phyloP scores from a whole-genome alignment of 2,113 vertebrate species.

The Tachycineta bicolor region DNA sequence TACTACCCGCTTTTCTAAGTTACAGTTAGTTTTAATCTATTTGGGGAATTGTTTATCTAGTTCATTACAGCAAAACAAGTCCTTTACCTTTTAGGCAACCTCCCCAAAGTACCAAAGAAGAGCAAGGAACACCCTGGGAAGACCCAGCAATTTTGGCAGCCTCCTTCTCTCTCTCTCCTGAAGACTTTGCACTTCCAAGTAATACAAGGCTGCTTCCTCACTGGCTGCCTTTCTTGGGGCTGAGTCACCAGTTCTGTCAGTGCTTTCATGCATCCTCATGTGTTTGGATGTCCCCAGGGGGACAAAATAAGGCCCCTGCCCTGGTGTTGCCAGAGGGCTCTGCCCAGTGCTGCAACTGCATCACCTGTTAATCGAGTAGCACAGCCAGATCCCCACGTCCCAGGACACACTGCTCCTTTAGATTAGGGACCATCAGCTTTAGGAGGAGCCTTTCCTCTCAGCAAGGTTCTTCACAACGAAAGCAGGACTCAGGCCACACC shows the following conservation, averaged over 20 bases:
- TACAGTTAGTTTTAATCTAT: constrained; percentile 87
- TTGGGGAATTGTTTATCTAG: constrained; percentile 86
- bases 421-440: neutral
- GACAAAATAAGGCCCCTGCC: neutral
- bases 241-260: neutral
- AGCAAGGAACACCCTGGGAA: neutral
- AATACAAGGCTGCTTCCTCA: neutral
- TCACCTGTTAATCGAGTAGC: accelerated
- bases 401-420: accelerated
- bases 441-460: neutral
- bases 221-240: neutral
- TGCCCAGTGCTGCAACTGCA: neutral
- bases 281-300: neutral
- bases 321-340: neutral
- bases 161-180: neutral
- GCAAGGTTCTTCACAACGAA: neutral
- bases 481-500: neutral
- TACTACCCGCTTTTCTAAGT: constrained; percentile 81
- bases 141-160: neutral
- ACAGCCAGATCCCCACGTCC: accelerated
- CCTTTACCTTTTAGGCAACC: constrained; percentile 54
- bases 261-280: accelerated
- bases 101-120: neutral
- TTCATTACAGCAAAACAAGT: constrained; percentile 81
- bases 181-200: neutral